A percentile compares a stretch with the other conserved stretches of the same genome.
phyloP scores from a whole-genome alignment of 2,113 vertebrate species.

The Osmerus eperlanus region DNA sequence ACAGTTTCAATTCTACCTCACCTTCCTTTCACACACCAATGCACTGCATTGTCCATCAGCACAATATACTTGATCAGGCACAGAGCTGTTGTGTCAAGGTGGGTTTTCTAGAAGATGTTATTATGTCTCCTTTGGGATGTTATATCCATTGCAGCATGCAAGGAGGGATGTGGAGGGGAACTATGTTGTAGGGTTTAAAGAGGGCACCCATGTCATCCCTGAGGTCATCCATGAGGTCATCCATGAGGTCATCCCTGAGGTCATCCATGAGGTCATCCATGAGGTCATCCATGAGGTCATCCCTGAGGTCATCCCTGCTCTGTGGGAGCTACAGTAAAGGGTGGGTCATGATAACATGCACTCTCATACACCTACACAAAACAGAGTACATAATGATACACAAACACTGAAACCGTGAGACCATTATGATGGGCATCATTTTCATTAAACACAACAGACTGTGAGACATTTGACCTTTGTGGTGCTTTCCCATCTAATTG shows the following conservation, averaged over 20 bases:
- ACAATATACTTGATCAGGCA: neutral
- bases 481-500: neutral
- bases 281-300: neutral
- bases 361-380: neutral
- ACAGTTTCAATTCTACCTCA: neutral
- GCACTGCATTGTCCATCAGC: neutral
- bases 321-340: too few relatives aligned
- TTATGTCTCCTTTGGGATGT: neutral
- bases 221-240: neutral
- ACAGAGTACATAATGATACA: neutral
- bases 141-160: neutral
- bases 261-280: neutral
- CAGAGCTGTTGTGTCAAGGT: neutral
- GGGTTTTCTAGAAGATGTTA: neutral
- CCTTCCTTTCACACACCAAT: neutral
- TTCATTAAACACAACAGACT: neutral
- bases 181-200: neutral
- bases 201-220: neutral
- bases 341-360: neutral
- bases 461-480: conserved; percentile 1
- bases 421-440: neutral
- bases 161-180: neutral
- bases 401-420: neutral
- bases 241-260: too few relatives aligned
- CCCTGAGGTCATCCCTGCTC: too few relatives aligned